Evolutionary conservation across 23 tunicate genomes (phyloP), one percentile per base, ranked within the genome.

Genomic region (Phallusia fumigata): DNA sequence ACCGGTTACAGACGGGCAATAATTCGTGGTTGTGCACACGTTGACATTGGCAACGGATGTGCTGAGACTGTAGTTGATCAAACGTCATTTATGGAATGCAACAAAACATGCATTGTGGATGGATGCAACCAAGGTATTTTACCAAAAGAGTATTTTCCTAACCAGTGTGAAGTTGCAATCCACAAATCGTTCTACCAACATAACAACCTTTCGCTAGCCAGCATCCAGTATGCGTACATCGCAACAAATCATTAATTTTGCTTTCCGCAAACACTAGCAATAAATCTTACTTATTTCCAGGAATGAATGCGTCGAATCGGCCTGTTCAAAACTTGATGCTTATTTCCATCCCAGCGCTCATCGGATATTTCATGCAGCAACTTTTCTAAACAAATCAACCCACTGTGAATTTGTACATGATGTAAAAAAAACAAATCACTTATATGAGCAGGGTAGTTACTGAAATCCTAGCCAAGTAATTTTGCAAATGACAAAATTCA

Each of bases 41-140:
- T 35, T 53, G 69, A 79, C 2, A 53, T 79, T 30, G 83, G 83
- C 33, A 79, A 64, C 30, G 73, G 73, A 12, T 79, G 83, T 79
- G 19, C 35, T 12, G 35, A 49, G 10, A 53, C 11, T 13, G 35
- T 64, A 11, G 13, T 79, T 19, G 31, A 51, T 30, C 58, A 51
- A 79, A 79, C 72, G 0, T 18, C 73, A 0, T 34, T 50, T 18
- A 24, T 26, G 51, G 35, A 30, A 21, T 79, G 83, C 69, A 79
- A 79, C 69, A 26, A 33, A 52, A 79, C 83, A 12, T 79, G 83
- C 51, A 30, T 64, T 11, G 22, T 51, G 35, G 83, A 79, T 30
- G 83, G 83, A 6, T 79, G 83, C 73, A 79, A 79, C 36, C 69
- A 49, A 30, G 83, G 83, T 79, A 74, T 30, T 34, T 40, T 40